These are phyloP conservation scores for Scelioninae gen. 1 DNA, from an alignment of 2,888 invertebrate species.

Conservation along the genomic window DNA sequence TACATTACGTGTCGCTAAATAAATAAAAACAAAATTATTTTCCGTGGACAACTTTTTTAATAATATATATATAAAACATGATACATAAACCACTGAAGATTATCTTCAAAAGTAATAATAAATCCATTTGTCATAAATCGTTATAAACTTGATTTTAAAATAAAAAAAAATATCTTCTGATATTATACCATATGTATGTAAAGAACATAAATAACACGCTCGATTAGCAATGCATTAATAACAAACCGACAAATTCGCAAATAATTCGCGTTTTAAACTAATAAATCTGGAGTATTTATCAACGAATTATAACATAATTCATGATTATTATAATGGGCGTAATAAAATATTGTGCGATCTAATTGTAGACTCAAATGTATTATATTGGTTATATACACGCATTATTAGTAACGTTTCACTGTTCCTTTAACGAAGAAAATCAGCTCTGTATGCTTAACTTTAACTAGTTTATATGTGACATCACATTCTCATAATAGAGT, in stretches of 20 bases:
- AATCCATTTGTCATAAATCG: no score
- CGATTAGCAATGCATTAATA: conserved; percentile 7
- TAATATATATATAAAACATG: no score
- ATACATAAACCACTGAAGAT: no score
- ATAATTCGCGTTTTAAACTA: conserved; percentile 19
- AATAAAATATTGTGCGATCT: conserved; percentile 28
- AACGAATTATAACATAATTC: conserved; percentile 27
- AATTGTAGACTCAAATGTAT: conserved; percentile 41
- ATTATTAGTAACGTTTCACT: conserved; percentile 6
- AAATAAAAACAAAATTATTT: no score
- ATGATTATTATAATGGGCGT: conserved; percentile 11
- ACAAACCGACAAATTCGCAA: conserved; percentile 17
- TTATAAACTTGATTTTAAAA: no score
- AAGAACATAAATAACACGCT: conserved; percentile 7
- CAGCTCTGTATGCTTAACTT: conserved; percentile 36
- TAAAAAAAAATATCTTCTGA: background rate
- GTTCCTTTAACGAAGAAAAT: conserved; percentile 49
- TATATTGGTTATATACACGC: conserved; percentile 40
- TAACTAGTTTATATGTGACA: conserved; percentile 34
- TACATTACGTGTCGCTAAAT: no score
- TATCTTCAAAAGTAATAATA: no score
- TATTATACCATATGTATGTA: background rate
- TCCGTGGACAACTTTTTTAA: no score
- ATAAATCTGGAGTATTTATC: conserved; percentile 20
- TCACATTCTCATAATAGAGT: conserved; percentile 50